Evolutionary conservation across 2,888 invertebrate species (phyloP), one percentile per base, ranked within the genome.

Genomic region (Hofmannophila pseudospretella): DNA sequence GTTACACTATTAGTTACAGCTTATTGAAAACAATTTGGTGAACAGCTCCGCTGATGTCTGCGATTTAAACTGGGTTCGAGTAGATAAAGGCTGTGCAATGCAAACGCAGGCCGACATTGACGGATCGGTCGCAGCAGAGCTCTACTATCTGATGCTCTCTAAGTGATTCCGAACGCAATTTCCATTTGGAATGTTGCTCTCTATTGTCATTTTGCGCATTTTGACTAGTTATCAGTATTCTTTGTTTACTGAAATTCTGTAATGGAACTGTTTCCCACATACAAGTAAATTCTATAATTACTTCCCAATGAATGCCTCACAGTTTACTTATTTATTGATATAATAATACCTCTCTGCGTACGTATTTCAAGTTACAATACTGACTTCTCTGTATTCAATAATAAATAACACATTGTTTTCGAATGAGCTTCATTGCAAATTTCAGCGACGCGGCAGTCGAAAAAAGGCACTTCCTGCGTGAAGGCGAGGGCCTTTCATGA

Each of bases 21-120:
- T 78, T 78, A 80, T 82, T 79, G 84, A 76, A 84, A 84, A 82
- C 82, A 80, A 84, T 86, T 85, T 79, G 78, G 85, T 77, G 73
- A 80, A 82, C 84, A 84, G 72, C 57, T 60, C 67, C 65, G 75
- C 70, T 71, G 79, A 81, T 82, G 81, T 79, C 74, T 72, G 79
- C 80, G 79, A 84, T 84, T 79, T 71, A 72, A 78, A 66, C 62
- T 68, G 67, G 70, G 72, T 71, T 64, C 58, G 67, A 59, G 67
- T 75, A 75, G 84, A 85, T 85, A 85, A 84, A 82, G 68, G 79
- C 76, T 64, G 71, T 74, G 82, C 76, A 85, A 86, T 82, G 84
- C 82, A 84, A 84, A 84, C 82, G 68, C 75, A 54, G 72, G 47
- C 68, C 72, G 86, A 85, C 86, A 81, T 70, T 84, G 86, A 85